Evolutionary conservation across 2,797 vertebrate genomes (phyloP).

Genomic region (Naso thynnoides): DNA sequence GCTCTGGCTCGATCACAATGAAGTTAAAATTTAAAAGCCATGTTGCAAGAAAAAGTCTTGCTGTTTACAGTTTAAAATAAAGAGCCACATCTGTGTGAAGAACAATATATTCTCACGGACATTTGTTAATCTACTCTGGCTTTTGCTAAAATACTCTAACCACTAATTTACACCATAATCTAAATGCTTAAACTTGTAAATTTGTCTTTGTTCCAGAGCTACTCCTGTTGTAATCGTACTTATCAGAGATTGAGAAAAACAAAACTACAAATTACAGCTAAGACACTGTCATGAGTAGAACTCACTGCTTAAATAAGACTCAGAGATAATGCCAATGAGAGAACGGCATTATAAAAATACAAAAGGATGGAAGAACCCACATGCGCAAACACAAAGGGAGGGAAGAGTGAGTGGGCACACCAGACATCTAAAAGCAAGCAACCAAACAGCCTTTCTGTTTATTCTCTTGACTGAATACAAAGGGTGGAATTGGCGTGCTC

Average conservation of each 20-base stretch:
- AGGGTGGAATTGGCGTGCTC: slow-evolving; percentile 61
- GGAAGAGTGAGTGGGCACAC: slow-evolving; percentile 23
- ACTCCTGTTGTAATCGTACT: neutral
- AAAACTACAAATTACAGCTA: slow-evolving; percentile 33
- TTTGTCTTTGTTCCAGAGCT: slow-evolving; percentile 21
- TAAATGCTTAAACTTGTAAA: slow-evolving; percentile 32
- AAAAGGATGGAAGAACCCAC: slow-evolving; percentile 33
- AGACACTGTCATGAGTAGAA: slow-evolving; percentile 16
- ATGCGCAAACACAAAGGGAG: slow-evolving; percentile 33
- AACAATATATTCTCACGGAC: slow-evolving; percentile 3
- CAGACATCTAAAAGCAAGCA: slow-evolving; percentile 49
- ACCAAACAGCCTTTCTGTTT: slow-evolving; percentile 37
- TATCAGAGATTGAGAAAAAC: slow-evolving; percentile 26
- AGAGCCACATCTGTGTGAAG: slow-evolving; percentile 16
- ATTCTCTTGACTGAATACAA: slow-evolving; percentile 48
- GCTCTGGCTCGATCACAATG: slow-evolving; percentile 1
- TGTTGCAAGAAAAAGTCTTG: neutral
- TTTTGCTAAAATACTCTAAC: slow-evolving; percentile 15
- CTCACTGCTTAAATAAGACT: slow-evolving; percentile 32
- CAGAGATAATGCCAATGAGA: slow-evolving; percentile 4
- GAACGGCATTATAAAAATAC: slow-evolving; percentile 27
- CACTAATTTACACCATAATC: slow-evolving; percentile 31
- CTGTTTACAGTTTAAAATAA: slow-evolving; percentile 15
- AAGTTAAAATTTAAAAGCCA: slow-evolving; percentile 19
- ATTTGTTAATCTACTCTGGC: slow-evolving; percentile 1